phyloP scores from a whole-genome alignment of 2,113 vertebrate genomes.

The Lota lota region DNA sequence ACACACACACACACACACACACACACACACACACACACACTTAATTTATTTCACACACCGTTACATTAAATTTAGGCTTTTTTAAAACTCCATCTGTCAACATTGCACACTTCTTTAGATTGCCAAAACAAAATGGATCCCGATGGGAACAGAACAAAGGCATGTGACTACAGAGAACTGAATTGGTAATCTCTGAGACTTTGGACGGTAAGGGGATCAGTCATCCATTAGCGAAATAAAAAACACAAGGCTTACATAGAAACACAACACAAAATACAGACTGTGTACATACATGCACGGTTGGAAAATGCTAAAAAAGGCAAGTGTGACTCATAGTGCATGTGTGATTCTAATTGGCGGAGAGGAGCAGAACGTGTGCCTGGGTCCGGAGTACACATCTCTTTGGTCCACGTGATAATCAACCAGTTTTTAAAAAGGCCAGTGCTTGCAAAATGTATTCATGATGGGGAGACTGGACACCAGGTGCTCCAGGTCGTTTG shows the following conservation, averaged over 20 bases:
- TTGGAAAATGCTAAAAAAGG: constrained; percentile 25
- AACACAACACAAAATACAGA: constrained; percentile 16
- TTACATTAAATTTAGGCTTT: constrained; percentile 47
- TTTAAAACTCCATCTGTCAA: constrained; percentile 51
- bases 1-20: constrained; percentile 56
- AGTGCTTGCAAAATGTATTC: constrained; percentile 28
- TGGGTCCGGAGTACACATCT: constrained; percentile 32
- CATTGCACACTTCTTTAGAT: constrained; percentile 55
- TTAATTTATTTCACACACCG: constrained; percentile 40
- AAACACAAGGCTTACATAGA: constrained; percentile 7
- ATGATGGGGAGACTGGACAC: constrained; percentile 32
- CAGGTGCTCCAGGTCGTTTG: constrained; percentile 46
- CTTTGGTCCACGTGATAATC: constrained; percentile 45
- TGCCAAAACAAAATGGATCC: constrained; percentile 35
- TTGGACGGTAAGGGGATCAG: constrained; percentile 17
- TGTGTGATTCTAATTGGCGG: constrained; percentile 53
- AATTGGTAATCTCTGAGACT: constrained; percentile 43
- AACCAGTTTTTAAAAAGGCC: constrained; percentile 38
- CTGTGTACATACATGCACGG: neutral
- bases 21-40: constrained; percentile 50
- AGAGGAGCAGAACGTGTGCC: constrained; percentile 43
- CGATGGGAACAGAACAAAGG: constrained; percentile 46
- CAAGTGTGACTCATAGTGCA: constrained; percentile 48
- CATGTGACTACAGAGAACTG: constrained; percentile 28
- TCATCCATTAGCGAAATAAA: constrained; percentile 31